Evolutionary conservation across 2,113 vertebrate genomes (phyloP), one percentile per base, ranked within the genome.

Genomic region (Nibea coibor): DNA sequence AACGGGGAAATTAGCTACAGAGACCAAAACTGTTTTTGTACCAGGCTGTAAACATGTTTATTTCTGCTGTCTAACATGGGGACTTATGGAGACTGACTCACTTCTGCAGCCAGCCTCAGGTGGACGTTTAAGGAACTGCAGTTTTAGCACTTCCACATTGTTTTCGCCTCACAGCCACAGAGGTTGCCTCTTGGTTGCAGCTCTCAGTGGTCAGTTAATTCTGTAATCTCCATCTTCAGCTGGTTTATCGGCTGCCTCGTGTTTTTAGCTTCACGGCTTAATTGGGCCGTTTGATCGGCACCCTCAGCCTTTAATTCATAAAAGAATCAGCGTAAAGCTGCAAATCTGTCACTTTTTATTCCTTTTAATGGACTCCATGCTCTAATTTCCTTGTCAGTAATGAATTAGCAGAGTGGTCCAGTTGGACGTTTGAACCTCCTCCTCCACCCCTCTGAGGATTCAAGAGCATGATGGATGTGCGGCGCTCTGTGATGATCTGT

Each of bases 401-500:
- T 91, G 93, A 93, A 70, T 91, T 76, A 81, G 79, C 87, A 86
- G 92, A 91, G 83, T 83, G 84, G 86, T 89, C 76, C 62, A 39
- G 78, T 76, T 70, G 82, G 87, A 83, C 67, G 28, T 74, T 78
- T 86, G 85, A 89, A 91, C 84, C 84, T 77, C 35, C 35, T 39
- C 35, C 35, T 39, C 35, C 35, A 39, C 35, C 87, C 84, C 86
- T 68, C 75, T 57, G 90, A 82, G 88, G 88, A 75, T 82, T 86
- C 79, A 75, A 80, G 83, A 87, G 87, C 53, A 57, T 94, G 94
- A 95, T 95, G 92, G 93, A 96, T 96, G 82, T 71, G 87, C 73
- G 89, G 28, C 67, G 80, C 75, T 11, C 87, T n/a, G 66, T 71
- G 63, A 71, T 87, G 88, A 80, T 87, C 76, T 47, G 73, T 87